Evolutionary conservation across 2,888 invertebrate genomes (phyloP).

Genomic region (Anarsia innoxiella): DNA sequence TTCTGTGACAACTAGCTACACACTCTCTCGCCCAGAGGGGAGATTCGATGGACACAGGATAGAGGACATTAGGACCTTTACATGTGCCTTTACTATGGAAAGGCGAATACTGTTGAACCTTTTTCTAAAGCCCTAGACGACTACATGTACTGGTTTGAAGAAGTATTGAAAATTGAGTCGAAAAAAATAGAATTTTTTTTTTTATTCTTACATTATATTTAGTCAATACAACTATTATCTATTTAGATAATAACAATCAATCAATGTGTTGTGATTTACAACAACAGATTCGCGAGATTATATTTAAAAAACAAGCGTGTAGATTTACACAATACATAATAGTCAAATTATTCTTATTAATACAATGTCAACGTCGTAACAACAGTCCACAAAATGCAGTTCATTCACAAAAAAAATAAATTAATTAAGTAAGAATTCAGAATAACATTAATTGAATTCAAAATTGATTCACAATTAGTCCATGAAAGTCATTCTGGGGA

Average conservation of each 20-base stretch:
- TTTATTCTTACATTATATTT: conserved; percentile 17
- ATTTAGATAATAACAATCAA: conserved; percentile 22
- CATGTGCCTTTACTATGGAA: too few species aligned
- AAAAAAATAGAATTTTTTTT: too few species aligned
- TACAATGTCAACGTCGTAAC: conserved; percentile 23
- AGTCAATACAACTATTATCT: conserved; percentile 24
- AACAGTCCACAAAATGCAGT: conserved; percentile 41
- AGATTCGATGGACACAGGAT: too few species aligned
- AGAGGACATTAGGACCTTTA: too few species aligned
- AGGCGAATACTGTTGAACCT: too few species aligned
- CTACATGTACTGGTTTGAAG: too few species aligned
- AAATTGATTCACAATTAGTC: conserved; percentile 12
- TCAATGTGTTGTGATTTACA: conserved; percentile 31
- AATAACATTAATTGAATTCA: conserved; percentile 31
- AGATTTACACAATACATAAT: conserved; percentile 5
- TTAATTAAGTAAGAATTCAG: conserved; percentile 22
- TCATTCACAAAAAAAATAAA: conserved; percentile 32
- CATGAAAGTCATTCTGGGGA: conserved; percentile 2
- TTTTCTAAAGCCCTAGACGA: too few species aligned
- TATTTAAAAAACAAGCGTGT: conserved; percentile 30
- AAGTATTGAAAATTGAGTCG: too few species aligned
- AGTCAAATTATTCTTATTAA: conserved; percentile 7
- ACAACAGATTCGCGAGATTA: conserved; percentile 33
- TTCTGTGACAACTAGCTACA: too few species aligned
- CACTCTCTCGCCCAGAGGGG: too few species aligned